Evolutionary conservation across 2,888 invertebrate species (phyloP).

Genomic region (Mongoloraphidia duomilia): DNA sequence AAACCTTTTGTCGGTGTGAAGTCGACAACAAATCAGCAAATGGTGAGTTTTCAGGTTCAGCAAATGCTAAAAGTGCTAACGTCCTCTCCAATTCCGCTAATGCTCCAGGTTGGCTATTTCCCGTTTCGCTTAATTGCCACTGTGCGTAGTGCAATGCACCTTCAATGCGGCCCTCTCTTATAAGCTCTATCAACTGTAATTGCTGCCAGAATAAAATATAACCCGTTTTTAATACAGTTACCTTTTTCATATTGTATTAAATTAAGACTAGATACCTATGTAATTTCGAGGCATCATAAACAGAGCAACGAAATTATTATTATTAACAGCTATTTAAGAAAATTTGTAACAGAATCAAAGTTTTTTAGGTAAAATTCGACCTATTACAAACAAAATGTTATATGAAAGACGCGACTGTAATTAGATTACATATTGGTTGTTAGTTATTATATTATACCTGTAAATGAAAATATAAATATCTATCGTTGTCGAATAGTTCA

Average conservation of each 20-base stretch:
- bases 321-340: too few species aligned
- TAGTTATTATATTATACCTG: constrained; percentile 42
- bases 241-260: too few species aligned
- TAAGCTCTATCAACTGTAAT: constrained; percentile 78
- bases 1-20: constrained; percentile 84
- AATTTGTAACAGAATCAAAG: too few species aligned
- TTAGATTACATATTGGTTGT: too few species aligned
- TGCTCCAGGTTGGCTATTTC: constrained; percentile 63
- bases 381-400: too few species aligned
- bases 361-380: too few species aligned
- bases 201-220: constrained; percentile 41
- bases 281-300: too few species aligned
- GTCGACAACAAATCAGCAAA: constrained; percentile 89
- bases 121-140: constrained; percentile 77
- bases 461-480: constrained; percentile 89
- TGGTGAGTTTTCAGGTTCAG: constrained; percentile 87
- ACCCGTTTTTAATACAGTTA: constrained; percentile 6
- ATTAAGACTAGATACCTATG: too few species aligned
- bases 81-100: constrained; percentile 80
- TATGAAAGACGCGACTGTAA: too few species aligned
- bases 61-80: constrained; percentile 87
- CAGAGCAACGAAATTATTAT: too few species aligned
- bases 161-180: constrained; percentile 69
- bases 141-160: constrained; percentile 84
- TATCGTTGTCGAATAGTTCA: constrained; percentile 85